Conservation (phyloP, 2,113 vertebrate genomes). For the Paradisaea rubra region DNA sequence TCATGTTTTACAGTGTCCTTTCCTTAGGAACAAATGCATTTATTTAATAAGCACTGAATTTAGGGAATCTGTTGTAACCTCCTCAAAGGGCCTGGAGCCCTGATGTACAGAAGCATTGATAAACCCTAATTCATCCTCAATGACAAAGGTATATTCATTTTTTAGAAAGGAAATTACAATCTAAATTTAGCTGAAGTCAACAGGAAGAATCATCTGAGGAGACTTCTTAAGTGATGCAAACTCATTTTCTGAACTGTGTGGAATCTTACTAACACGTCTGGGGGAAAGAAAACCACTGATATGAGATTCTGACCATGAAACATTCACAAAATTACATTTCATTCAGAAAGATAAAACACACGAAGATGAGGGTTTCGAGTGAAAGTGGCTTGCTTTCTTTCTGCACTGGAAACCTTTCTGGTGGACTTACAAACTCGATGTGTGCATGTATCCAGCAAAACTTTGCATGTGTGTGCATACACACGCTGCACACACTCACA, state of each 20-base stretch:
- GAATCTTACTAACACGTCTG: background rate
- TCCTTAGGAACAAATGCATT: background rate
- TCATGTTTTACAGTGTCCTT: background rate
- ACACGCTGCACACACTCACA: no score
- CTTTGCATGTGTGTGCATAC: background rate
- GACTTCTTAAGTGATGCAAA: background rate
- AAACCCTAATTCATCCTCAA: background rate
- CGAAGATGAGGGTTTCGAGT: background rate
- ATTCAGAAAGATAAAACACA: background rate
- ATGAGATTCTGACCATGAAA: background rate
- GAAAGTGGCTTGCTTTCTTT: background rate
- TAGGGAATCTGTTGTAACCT: background rate
- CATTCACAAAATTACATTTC: background rate
- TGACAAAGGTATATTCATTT: background rate
- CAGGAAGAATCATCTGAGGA: background rate
- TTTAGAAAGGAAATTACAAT: background rate
- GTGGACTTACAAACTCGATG: accelerated
- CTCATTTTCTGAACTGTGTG: background rate
- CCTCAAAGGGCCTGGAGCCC: background rate
- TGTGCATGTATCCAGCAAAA: background rate
- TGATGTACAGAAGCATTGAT: background rate
- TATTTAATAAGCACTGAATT: background rate
- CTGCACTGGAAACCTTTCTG: background rate
- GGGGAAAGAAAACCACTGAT: background rate
- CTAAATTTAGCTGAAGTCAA: background rate